These are phyloP conservation scores for Malthinus flaveolus DNA, from an alignment of 2,888 invertebrate genomes.

Conservation along the genomic window DNA sequence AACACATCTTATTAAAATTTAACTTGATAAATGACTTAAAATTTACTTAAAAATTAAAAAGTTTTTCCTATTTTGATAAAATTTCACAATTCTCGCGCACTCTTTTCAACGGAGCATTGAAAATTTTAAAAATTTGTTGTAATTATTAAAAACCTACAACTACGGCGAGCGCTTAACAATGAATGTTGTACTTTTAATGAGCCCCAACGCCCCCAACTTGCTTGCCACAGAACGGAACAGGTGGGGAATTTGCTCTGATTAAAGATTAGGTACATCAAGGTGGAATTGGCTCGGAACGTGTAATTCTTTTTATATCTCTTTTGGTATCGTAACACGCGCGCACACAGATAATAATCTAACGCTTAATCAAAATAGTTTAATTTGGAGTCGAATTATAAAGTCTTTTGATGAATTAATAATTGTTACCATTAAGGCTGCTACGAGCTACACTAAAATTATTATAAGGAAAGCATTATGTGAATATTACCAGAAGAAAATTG, in stretches of 20 bases:
- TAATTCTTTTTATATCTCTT: constrained; percentile 11
- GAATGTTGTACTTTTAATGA: constrained; percentile 19
- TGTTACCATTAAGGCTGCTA: no score
- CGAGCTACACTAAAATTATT: no score
- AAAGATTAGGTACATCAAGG: constrained; percentile 20
- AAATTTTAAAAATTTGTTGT: constrained; percentile 13
- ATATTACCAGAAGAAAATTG: no score
- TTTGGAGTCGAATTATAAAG: no score
- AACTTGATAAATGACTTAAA: background rate
- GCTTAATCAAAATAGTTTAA: no score
- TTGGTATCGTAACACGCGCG: constrained; percentile 3
- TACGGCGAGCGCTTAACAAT: constrained; percentile 21
- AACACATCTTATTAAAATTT: constrained; percentile 1
- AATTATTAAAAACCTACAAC: constrained; percentile 2
- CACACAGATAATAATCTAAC: background rate
- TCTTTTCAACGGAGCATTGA: no score
- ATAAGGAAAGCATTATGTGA: no score
- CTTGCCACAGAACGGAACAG: constrained; percentile 17
- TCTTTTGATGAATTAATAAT: no score
- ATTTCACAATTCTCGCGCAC: no score
- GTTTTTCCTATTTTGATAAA: no score
- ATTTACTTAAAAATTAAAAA: no score
- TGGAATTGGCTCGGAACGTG: constrained; percentile 8
- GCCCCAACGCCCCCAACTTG: constrained; percentile 11
- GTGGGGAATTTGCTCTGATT: constrained; percentile 26